Percentiles rank a stretch among this genome's conserved stretches.
phyloP scores from a whole-genome alignment of 2,888 invertebrate species.

The Laothoe populi region DNA sequence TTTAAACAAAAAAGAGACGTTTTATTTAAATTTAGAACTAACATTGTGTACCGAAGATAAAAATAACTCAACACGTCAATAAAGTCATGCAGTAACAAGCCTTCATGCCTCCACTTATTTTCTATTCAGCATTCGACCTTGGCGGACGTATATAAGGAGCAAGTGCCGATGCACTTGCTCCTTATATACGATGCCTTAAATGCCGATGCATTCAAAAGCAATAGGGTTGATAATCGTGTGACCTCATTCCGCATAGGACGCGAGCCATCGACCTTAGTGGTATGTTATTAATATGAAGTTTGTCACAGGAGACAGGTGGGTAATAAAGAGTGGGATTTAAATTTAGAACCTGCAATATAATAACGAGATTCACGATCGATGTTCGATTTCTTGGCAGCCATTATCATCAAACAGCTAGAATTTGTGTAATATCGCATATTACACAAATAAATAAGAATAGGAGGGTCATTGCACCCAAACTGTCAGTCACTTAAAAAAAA shows the following conservation, averaged over 20 bases:
- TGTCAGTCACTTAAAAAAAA: too few relatives aligned
- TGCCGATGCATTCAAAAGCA: conserved; percentile 3
- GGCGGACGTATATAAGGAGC: conserved; percentile 41
- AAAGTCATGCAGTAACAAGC: conserved; percentile 1
- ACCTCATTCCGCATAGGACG: conserved; percentile 20
- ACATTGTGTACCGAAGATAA: neutral
- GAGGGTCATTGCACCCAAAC: too few relatives aligned
- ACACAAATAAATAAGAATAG: too few relatives aligned
- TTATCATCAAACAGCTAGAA: too few relatives aligned
- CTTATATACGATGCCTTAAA: too few relatives aligned
- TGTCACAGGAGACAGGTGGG: neutral
- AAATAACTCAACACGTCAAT: neutral
- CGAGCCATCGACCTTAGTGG: conserved; percentile 41
- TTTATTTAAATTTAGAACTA: neutral
- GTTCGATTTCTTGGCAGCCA: too few relatives aligned
- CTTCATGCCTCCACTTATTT: conserved; percentile 38
- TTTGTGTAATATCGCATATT: too few relatives aligned
- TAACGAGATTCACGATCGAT: too few relatives aligned
- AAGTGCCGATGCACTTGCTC: too few relatives aligned
- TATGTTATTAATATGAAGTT: conserved; percentile 41
- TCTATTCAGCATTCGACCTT: conserved; percentile 38
- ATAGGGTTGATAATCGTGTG: conserved; percentile 33
- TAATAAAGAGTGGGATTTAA: too few relatives aligned
- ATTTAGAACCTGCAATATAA: too few relatives aligned
- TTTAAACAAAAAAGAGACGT: too few relatives aligned